Conservation (phyloP, 37 sponge, comb jelly and placozoan species). For the Aphrocallistes beatrix region DNA sequence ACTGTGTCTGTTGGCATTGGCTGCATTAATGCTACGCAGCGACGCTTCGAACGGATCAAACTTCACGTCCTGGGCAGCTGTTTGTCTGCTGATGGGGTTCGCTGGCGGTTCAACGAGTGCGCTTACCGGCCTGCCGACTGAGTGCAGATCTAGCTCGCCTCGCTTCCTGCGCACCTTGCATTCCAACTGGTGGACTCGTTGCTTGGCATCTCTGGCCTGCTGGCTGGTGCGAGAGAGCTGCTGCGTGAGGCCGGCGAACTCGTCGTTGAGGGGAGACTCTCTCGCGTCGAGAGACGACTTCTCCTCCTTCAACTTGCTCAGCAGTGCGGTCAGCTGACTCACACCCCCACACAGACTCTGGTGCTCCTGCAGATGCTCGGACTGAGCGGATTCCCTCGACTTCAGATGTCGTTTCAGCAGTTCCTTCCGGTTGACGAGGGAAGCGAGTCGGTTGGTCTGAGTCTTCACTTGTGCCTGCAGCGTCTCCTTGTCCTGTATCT, state of each 20-base stretch:
- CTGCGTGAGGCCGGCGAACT: not conserved
- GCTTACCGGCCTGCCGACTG: not conserved
- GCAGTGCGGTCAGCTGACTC: not conserved
- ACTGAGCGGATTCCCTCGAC: not conserved
- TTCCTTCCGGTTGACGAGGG: not conserved
- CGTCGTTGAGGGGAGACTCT: not conserved
- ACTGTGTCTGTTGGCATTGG: not conserved
- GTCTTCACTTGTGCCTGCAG: not conserved
- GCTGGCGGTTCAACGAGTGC: too few species aligned
- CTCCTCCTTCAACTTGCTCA: not conserved
- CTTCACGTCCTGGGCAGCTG: not conserved
- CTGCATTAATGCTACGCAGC: not conserved
- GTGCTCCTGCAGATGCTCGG: not conserved
- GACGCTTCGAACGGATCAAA: not conserved
- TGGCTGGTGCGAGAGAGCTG: not conserved
- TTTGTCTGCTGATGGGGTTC: not conserved
- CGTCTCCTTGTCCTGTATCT: not conserved
- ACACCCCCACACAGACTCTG: not conserved
- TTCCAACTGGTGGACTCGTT: not conserved
- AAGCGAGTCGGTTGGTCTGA: not conserved
- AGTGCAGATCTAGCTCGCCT: not conserved
- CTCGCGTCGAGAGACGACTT: not conserved
- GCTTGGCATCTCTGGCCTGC: not conserved
- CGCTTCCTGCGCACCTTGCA: not conserved
- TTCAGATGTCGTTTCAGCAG: not conserved